Evolutionary conservation across 2,113 vertebrate genomes (phyloP), one percentile per base, ranked within the genome.

Genomic region (Aplodontia rufa): DNA sequence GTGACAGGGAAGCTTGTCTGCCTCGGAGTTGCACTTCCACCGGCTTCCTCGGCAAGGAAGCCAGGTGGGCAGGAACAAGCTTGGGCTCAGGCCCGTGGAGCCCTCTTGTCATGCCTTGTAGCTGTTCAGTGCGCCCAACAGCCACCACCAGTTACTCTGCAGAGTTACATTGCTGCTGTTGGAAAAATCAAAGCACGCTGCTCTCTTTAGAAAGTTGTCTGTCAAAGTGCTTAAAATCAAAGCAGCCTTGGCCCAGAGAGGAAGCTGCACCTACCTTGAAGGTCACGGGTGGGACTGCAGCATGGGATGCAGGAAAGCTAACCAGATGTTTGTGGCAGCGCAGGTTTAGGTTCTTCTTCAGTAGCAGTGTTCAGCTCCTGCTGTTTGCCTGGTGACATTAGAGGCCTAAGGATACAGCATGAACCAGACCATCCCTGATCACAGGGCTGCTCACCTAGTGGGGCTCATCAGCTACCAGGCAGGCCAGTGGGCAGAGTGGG

Each of bases 191-290:
- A 69, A 78, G 49, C 26, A n/a, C 78, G 17, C 47, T 78, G 96
- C 96, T 96, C 89, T 40, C 81, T 95, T 96, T 95, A 94, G 97
- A 97, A 95, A 93, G 84, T 90, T 93, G 90, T 93, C 95, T 97
- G 96, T 97, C 96, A 97, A 12, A 53, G 37, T 30, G 74, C 94
- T 91, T 93, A 93, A 90, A n/a, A 89, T 93, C n/a, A 80, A 87
- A 64, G 24, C 76, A 75, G 90, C 60, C 90, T 89, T 80, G 94
- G 86, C 95, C 40, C 81, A 68, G 80, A 30, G 32, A 62, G 0
- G 20, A 30, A 74, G 94, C 32, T 9, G 75, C 60, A 5, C 66
- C 91, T 37, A 47, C 72, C 96, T 64, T 42, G 92, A 80, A 95
- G 95, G n/a, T n/a, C n/a, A n/a, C n/a, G n/a, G n/a, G 96, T 93